Evolutionary conservation across 1,140 invertebrate species (phyloP).

Genomic region (Lepidurus packardi): DNA sequence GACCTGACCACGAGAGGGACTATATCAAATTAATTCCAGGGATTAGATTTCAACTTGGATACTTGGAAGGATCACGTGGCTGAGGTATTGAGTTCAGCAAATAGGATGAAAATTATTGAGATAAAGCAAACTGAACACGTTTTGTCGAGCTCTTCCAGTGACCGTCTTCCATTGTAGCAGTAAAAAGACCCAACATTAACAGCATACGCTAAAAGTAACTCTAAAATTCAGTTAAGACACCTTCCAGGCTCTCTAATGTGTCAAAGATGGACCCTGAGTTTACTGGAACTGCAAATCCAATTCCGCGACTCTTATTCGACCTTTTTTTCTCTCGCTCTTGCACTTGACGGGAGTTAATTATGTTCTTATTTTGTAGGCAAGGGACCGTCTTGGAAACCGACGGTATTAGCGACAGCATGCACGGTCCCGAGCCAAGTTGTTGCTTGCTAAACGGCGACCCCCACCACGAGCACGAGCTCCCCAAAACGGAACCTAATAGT

Average conservation of each 20-base stretch:
- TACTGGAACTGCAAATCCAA: no score
- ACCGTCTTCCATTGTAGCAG: no score
- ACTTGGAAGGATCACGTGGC: not conserved
- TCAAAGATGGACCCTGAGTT: no score
- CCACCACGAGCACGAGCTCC: not conserved
- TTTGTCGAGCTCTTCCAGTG: not conserved
- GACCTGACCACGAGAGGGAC: not conserved
- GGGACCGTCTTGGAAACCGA: not conserved
- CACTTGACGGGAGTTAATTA: not conserved
- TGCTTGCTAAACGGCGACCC: not conserved
- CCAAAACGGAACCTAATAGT: not conserved
- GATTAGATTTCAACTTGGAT: not conserved
- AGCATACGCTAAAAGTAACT: no score
- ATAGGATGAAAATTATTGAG: not conserved
- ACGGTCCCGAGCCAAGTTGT: not conserved
- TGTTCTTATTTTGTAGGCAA: not conserved
- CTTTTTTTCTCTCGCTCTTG: not conserved
- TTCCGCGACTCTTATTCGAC: not conserved
- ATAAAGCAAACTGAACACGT: not conserved
- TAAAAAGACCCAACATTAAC: no score
- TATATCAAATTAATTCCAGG: not conserved
- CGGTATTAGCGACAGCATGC: not conserved
- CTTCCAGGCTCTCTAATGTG: no score
- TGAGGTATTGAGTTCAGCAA: not conserved
- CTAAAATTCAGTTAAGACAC: no score